Percentiles rank a stretch among this genome's conserved stretches.
These are phyloP conservation scores for Acinonyx jubatus DNA, from an alignment of 2,113 vertebrate genomes.

Conservation along the genomic window DNA sequence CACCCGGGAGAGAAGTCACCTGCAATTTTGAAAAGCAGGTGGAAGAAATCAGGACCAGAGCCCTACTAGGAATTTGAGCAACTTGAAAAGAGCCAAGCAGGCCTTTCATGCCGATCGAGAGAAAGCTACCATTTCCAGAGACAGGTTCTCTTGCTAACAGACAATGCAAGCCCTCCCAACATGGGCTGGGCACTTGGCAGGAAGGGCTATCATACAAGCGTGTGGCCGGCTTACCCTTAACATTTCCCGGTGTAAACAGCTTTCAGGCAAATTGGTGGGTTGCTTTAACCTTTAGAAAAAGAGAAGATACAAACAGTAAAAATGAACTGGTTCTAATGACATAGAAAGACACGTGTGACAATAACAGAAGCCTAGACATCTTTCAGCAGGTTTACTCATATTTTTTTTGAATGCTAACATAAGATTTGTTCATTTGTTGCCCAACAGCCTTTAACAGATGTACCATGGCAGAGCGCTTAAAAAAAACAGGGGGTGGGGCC, in stretches of 20 bases:
- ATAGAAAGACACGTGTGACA: not conserved
- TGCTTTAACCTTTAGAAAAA: not conserved
- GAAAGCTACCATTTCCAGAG: not conserved
- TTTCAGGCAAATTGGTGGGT: not conserved
- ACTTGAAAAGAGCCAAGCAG: not conserved
- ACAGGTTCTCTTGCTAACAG: too few species aligned
- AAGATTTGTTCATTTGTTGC: not conserved
- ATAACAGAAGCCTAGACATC: not conserved
- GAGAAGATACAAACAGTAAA: not conserved
- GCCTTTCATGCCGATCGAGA: not conserved
- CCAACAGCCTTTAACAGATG: not conserved
- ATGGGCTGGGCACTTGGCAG: not conserved
- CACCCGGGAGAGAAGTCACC: not conserved
- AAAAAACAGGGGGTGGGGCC: too few species aligned
- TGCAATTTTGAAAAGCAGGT: not conserved
- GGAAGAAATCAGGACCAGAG: not conserved
- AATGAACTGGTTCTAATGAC: not conserved
- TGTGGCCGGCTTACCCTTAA: not conserved
- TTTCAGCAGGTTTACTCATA: not conserved
- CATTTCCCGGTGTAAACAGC: not conserved
- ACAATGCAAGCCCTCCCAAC: too few species aligned
- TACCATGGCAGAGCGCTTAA: not conserved
- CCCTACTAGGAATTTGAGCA: accelerated
- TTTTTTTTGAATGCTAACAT: not conserved
- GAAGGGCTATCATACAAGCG: not conserved